Evolutionary conservation across 2,888 invertebrate species (phyloP).

Genomic region (Rosalia funebris): DNA sequence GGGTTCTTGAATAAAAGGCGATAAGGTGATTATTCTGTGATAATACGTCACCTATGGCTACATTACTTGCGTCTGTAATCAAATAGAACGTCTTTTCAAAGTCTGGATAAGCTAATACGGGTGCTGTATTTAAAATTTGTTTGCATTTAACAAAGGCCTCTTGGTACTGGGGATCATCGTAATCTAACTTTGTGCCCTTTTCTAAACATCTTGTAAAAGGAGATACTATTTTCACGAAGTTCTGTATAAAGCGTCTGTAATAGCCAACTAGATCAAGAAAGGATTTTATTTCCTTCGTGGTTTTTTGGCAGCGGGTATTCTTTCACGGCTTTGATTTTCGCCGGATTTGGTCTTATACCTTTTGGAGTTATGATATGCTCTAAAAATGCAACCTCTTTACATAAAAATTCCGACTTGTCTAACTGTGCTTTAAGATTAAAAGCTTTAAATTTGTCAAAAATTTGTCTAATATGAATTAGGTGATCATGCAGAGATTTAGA

Average conservation of each 20-base stretch:
- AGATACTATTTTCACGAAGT: conserved; percentile 33
- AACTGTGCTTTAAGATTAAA: conserved; percentile 41
- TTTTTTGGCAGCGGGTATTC: conserved; percentile 40
- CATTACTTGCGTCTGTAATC: conserved; percentile 41
- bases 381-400: conserved; percentile 35
- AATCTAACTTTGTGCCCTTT: conserved; percentile 33
- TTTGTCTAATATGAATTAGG: conserved; percentile 32
- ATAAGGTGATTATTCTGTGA: conserved; percentile 41
- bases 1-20: conserved; percentile 37
- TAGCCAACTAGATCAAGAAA: conserved; percentile 41
- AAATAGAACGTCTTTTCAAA: conserved; percentile 39
- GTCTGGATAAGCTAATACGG: conserved; percentile 41
- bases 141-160: too few species aligned
- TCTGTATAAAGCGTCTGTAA: too few species aligned
- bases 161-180: too few species aligned
- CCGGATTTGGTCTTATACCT: too few species aligned
- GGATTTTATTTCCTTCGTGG: conserved; percentile 41
- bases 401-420: conserved; percentile 38
- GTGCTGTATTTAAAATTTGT: too few species aligned
- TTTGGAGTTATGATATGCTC: conserved; percentile 42
- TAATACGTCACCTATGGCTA: conserved; percentile 41
- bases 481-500: conserved; percentile 39
- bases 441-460: conserved; percentile 38
- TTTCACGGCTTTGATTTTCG: too few species aligned
- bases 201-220: conserved; percentile 34